These are phyloP conservation scores for Hofmannophila pseudospretella DNA, from an alignment of 2,888 invertebrate species.

Conservation along the genomic window DNA sequence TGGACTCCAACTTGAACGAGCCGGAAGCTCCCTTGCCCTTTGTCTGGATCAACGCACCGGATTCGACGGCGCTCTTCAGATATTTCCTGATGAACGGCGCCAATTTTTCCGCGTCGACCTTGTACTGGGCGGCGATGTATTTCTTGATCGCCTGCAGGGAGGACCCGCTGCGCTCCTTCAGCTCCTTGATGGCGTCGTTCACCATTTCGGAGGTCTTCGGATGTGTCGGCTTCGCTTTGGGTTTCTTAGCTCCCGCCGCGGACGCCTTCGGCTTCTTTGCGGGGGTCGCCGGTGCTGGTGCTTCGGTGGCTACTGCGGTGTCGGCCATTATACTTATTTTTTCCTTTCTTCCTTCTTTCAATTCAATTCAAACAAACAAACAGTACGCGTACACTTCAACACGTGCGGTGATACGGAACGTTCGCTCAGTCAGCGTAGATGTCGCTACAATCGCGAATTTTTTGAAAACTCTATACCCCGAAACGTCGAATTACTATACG, in stretches of 20 bases:
- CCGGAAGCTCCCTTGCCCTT: slow-evolving; percentile 76
- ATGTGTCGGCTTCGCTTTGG: slow-evolving; percentile 43
- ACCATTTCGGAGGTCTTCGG: slow-evolving; percentile 69
- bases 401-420: too few relatives aligned
- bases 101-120: slow-evolving; percentile 76
- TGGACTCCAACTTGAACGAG: slow-evolving; percentile 53
- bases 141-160: slow-evolving; percentile 79
- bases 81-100: slow-evolving; percentile 79
- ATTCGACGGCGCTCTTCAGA: slow-evolving; percentile 70
- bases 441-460: too few relatives aligned
- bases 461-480: too few relatives aligned
- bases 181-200: slow-evolving; percentile 66
- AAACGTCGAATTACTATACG: neutral
- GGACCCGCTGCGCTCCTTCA: slow-evolving; percentile 79
- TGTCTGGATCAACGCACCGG: slow-evolving; percentile 72
- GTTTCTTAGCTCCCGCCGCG: slow-evolving; percentile 22
- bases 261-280: slow-evolving; percentile 18
- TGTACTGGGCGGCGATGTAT: slow-evolving; percentile 78
- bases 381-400: neutral
- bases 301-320: slow-evolving; percentile 35
- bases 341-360: neutral
- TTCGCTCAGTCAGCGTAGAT: too few relatives aligned
- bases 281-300: slow-evolving; percentile 20
- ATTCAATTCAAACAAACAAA: too few relatives aligned
- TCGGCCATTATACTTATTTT: slow-evolving; percentile 25